phyloP scores from a whole-genome alignment of 2,113 vertebrate species.

The Rhynchomys soricoides region DNA sequence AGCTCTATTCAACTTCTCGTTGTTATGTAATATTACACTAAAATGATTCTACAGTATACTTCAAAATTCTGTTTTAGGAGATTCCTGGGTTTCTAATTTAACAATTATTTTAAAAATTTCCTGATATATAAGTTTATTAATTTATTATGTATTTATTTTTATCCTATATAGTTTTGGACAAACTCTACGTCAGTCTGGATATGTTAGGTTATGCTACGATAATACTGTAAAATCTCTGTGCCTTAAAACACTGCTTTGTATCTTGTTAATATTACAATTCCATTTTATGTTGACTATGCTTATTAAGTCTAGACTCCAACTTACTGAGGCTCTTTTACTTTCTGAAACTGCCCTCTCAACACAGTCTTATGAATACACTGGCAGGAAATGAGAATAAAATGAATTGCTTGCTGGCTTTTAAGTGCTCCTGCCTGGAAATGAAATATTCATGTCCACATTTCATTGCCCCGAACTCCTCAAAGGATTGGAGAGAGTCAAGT shows the following conservation, averaged over 20 bases:
- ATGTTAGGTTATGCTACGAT: background rate
- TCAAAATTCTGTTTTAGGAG: background rate
- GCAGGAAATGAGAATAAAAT: constrained; percentile 1
- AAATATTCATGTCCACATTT: constrained; percentile 36
- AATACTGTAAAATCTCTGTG: background rate
- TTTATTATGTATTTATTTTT: too few relatives aligned
- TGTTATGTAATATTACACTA: background rate
- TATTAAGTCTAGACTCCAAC: constrained; percentile 11
- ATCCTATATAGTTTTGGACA: background rate
- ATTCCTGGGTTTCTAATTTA: background rate
- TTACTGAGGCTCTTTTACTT: constrained; percentile 17
- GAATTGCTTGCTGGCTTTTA: constrained; percentile 19
- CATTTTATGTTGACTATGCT: background rate
- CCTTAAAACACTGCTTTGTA: background rate
- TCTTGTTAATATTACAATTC: background rate
- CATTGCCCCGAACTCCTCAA: constrained; percentile 29
- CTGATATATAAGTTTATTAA: background rate
- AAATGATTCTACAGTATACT: background rate
- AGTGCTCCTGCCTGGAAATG: background rate
- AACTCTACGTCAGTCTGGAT: background rate
- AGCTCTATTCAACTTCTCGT: background rate
- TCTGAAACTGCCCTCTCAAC: background rate
- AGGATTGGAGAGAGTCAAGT: background rate
- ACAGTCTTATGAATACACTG: background rate
- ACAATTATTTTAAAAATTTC: background rate